phyloP scores from a whole-genome alignment of 2,888 invertebrate species.

The Strigamia crassipes region DNA sequence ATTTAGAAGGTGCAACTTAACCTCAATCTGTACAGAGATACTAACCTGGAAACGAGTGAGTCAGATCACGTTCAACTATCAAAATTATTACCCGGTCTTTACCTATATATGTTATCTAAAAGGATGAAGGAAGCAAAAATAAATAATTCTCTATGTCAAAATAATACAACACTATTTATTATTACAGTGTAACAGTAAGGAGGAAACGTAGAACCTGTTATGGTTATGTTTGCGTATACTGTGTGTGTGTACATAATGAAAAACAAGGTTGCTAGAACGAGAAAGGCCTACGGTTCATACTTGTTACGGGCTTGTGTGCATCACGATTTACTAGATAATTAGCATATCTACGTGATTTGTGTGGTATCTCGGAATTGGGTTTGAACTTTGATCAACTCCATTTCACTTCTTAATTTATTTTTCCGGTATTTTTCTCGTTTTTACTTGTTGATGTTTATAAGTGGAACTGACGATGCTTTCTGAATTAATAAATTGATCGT shows the following conservation, averaged over 20 bases:
- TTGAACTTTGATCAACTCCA: background rate
- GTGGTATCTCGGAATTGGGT: background rate
- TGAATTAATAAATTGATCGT: background rate
- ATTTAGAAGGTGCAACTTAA: background rate
- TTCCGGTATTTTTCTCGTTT: background rate
- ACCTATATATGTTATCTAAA: slow-evolving; percentile 36
- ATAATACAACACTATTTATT: slow-evolving; percentile 7
- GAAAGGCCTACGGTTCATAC: background rate
- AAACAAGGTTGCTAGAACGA: slow-evolving; percentile 13
- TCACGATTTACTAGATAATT: background rate
- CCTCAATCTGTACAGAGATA: slow-evolving; percentile 25
- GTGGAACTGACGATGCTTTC: too few species aligned
- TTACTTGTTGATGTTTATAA: too few species aligned
- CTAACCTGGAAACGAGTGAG: slow-evolving; percentile 32
- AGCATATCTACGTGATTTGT: background rate
- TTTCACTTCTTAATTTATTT: background rate
- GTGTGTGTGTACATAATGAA: background rate
- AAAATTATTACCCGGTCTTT: slow-evolving; percentile 38
- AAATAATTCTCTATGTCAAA: slow-evolving; percentile 17
- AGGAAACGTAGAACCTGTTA: slow-evolving; percentile 19
- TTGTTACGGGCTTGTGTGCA: background rate
- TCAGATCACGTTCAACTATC: slow-evolving; percentile 40
- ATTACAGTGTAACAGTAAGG: slow-evolving; percentile 7
- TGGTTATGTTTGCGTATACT: background rate
- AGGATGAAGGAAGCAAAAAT: slow-evolving; percentile 23